Evolutionary conservation across 2,888 invertebrate genomes (phyloP), one percentile per base, ranked within the genome.

Genomic region (Prenolepis imparis): DNA sequence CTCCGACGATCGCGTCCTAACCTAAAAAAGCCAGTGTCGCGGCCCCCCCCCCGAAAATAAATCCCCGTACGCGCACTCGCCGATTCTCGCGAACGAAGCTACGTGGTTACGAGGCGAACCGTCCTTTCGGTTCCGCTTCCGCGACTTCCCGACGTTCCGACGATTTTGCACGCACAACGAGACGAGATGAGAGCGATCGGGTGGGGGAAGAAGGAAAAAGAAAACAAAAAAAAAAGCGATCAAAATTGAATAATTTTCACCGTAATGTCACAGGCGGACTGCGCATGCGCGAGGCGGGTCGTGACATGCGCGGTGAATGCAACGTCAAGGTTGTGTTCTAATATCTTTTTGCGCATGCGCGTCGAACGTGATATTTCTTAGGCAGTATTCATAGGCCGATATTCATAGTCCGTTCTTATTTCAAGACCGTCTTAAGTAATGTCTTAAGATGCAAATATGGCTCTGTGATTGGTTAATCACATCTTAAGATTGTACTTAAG

Each of bases 1-100:
- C 83, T 87, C 48, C 36, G 18, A 48, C 21, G 11, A 48, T 36
- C 36, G 28, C 41, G 28, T 61, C 28, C 24, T 75, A 75, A 75
- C 74, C 74, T 75, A 64, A 64, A 63, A 64, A 63, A 75, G 12
- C 8, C 32, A 28, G 15, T n/a, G n/a, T 21, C 15, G 44, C 57
- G 39, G 11, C 15, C 15, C 8, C 52, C 52, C n/a, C n/a, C 5
- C 32, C 36, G 24, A 72, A 15, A 63, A 15, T 32, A 11, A 3
- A 41, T 44, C 11, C 9, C 1, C 32, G 3, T 61, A 41, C 24
- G 32, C 6, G 59, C 11, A 61, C 24, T 39, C 36, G 5, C 9
- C 24, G 11, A 55, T 55, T 5, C 15, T 55, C 36, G 11, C 36
- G 18, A 24, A 55, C 5, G 9, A 55, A 55, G 55, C 8, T 52